These are phyloP conservation scores for Sphecodes monilicornis DNA, from an alignment of 2,888 invertebrate genomes.

Conservation along the genomic window DNA sequence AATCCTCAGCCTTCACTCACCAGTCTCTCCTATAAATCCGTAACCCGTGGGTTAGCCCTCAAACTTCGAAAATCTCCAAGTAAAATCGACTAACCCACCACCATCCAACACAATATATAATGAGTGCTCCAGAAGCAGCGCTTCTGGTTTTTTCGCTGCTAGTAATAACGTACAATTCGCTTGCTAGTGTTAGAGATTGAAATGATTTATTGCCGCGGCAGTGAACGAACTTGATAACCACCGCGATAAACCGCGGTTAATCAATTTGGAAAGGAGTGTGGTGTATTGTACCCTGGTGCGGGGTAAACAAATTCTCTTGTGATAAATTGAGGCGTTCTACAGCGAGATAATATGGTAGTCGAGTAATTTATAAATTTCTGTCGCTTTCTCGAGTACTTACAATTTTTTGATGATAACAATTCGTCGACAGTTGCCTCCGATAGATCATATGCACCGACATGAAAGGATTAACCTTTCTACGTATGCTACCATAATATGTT, in stretches of 20 bases:
- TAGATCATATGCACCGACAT: background rate
- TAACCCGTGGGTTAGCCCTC: background rate
- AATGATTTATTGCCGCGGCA: slow-evolving; percentile 15
- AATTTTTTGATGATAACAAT: background rate
- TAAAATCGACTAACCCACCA: background rate
- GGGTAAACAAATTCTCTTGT: background rate
- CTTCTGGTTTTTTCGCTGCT: background rate
- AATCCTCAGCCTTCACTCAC: slow-evolving; percentile 56
- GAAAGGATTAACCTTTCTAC: no score
- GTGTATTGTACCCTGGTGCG: background rate
- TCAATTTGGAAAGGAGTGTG: slow-evolving; percentile 1
- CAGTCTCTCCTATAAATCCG: slow-evolving; percentile 39
- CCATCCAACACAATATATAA: background rate
- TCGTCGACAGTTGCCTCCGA: background rate
- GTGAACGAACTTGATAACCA: slow-evolving; percentile 6
- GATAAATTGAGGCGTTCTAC: background rate
- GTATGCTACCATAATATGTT: background rate
- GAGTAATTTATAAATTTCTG: background rate
- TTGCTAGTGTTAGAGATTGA: background rate
- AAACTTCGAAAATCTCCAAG: slow-evolving; percentile 11
- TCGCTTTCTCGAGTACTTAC: background rate
- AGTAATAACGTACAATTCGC: background rate
- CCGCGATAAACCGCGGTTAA: slow-evolving; percentile 8
- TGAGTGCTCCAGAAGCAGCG: background rate
- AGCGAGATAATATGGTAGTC: background rate